phyloP scores from a whole-genome alignment of 1,140 invertebrate species.

The Magallana angulata region DNA sequence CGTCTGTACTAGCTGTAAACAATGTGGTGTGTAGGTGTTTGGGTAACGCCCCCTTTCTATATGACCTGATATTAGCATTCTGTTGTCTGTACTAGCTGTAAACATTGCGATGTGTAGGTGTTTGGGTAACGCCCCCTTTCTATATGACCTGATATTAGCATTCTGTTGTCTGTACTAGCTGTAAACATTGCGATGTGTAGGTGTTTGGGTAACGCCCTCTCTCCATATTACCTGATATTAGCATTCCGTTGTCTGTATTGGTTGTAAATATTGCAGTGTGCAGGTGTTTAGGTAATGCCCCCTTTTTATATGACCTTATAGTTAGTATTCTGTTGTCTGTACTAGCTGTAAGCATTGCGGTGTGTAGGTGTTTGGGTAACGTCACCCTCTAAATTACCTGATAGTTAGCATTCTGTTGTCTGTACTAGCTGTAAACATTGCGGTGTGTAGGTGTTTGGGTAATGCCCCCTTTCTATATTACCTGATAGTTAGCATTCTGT shows the following conservation, averaged over 20 bases:
- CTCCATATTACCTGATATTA: slow-evolving; percentile 84
- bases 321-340: slow-evolving; percentile 85
- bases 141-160: slow-evolving; percentile 84
- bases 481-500: slow-evolving; percentile 87
- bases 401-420: slow-evolving; percentile 87
- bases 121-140: slow-evolving; percentile 91
- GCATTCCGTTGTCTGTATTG: slow-evolving; percentile 85
- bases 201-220: slow-evolving; percentile 92
- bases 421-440: slow-evolving; percentile 90
- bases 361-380: slow-evolving; percentile 80
- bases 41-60: slow-evolving; percentile 89
- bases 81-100: slow-evolving; percentile 85
- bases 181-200: slow-evolving; percentile 94
- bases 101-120: slow-evolving; percentile 96
- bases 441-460: slow-evolving; percentile 80
- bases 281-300: slow-evolving; percentile 90
- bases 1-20: slow-evolving; percentile 88
- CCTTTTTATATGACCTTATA: slow-evolving; percentile 83
- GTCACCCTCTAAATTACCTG: slow-evolving; percentile 86
- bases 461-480: slow-evolving; percentile 36
- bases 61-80: slow-evolving; percentile 86
- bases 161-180: slow-evolving; percentile 84
- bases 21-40: slow-evolving; percentile 95
- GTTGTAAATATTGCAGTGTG: slow-evolving; percentile 93
- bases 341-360: slow-evolving; percentile 82